Evolutionary conservation across 2,888 invertebrate species (phyloP).

Genomic region (Gymnocheta viridis): DNA sequence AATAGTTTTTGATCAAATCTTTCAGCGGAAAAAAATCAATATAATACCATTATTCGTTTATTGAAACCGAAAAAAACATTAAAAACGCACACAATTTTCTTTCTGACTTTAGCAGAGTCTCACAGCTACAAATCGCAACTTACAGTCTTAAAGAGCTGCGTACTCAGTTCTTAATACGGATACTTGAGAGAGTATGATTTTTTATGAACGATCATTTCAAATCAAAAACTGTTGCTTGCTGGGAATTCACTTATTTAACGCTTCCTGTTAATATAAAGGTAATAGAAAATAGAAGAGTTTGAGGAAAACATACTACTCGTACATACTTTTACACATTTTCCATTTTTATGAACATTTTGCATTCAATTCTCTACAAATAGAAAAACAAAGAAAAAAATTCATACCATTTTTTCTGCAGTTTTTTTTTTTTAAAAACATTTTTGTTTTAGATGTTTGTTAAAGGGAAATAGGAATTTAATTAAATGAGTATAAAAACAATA

Average conservation of each 20-base stretch:
- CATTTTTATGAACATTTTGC: slow-evolving; percentile 29
- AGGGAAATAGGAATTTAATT: slow-evolving; percentile 60
- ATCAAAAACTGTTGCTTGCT: not conserved
- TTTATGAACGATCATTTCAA: not conserved
- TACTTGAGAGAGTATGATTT: too few relatives aligned
- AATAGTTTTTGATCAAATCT: too few relatives aligned
- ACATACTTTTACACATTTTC: slow-evolving; percentile 13
- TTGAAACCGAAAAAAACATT: too few relatives aligned
- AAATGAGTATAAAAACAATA: slow-evolving; percentile 37
- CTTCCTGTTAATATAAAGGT: not conserved
- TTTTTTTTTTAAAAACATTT: slow-evolving; percentile 4
- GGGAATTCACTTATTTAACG: not conserved
- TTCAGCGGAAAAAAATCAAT: too few relatives aligned
- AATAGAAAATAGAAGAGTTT: slow-evolving; percentile 18
- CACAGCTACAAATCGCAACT: too few relatives aligned
- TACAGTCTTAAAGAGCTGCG: too few relatives aligned
- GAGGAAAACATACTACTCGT: not conserved
- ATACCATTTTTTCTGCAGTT: not conserved
- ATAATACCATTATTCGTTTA: too few relatives aligned
- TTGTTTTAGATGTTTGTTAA: slow-evolving; percentile 12
- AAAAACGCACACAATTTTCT: too few relatives aligned
- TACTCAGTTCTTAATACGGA: too few relatives aligned
- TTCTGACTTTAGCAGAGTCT: too few relatives aligned
- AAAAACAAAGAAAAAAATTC: slow-evolving; percentile 22
- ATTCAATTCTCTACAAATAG: slow-evolving; percentile 25